Evolutionary conservation across 2,797 vertebrate species (phyloP).

Genomic region (Pseudocheirus occidentalis): DNA sequence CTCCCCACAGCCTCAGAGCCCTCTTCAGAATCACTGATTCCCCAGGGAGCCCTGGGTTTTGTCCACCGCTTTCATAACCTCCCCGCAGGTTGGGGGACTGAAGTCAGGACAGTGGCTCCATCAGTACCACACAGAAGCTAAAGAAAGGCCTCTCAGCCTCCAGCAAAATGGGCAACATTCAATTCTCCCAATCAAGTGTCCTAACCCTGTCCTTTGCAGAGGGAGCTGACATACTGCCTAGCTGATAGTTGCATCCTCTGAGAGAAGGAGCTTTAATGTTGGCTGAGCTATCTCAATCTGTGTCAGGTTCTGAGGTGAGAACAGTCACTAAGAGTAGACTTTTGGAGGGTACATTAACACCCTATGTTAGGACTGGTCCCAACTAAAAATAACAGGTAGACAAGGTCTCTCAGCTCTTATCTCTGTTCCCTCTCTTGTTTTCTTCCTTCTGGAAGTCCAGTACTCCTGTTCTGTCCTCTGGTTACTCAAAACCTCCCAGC

Average conservation of each 20-base stretch:
- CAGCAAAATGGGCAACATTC: neutral
- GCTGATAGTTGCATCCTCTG: neutral
- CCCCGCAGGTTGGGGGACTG: neutral
- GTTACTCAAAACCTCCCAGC: neutral
- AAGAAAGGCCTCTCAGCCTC: neutral
- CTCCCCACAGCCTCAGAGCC: conserved; percentile 37
- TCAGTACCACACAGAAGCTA: too few species aligned
- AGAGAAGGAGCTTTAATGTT: neutral
- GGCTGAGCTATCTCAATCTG: neutral
- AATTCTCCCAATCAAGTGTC: neutral
- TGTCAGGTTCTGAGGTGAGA: neutral
- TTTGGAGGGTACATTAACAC: neutral
- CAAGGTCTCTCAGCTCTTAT: neutral
- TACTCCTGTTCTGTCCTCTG: neutral
- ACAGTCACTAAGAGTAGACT: neutral
- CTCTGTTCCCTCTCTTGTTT: neutral
- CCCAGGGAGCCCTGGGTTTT: neutral
- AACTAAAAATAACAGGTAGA: neutral
- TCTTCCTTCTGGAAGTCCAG: neutral
- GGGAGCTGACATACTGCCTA: neutral
- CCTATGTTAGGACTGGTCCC: neutral
- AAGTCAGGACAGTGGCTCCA: neutral
- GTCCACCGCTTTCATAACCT: neutral
- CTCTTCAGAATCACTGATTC: conserved; percentile 7
- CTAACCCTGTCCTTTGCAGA: neutral